These are phyloP conservation scores for Diceros bicornis DNA, from an alignment of 2,797 vertebrate genomes.

Conservation along the genomic window DNA sequence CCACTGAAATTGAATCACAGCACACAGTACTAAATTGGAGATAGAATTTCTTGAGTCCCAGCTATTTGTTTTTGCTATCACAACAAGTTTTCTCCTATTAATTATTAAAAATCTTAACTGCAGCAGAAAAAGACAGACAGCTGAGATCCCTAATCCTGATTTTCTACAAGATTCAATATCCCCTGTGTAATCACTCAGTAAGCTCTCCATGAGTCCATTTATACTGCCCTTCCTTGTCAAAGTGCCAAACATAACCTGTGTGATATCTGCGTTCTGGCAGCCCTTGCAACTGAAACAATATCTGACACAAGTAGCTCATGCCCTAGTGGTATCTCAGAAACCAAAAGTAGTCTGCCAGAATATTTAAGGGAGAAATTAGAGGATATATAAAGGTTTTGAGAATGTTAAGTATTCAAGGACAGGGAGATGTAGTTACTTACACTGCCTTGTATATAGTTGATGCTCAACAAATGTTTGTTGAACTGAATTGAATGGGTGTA, in stretches of 20 bases:
- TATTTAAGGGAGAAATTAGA: constrained; percentile 7
- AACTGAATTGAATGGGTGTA: neutral
- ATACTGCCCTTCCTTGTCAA: neutral
- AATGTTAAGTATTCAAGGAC: neutral
- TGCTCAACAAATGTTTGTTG: constrained; percentile 11
- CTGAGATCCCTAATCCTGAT: neutral
- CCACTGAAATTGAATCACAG: neutral
- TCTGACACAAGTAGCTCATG: neutral
- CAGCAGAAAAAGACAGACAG: constrained; percentile 32
- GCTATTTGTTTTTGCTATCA: constrained; percentile 34
- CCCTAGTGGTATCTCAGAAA: neutral
- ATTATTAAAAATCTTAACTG: constrained; percentile 58
- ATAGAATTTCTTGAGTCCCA: neutral
- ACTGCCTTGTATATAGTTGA: neutral
- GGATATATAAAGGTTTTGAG: neutral
- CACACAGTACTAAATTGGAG: neutral
- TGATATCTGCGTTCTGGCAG: neutral
- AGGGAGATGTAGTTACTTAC: neutral
- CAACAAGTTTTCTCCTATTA: neutral
- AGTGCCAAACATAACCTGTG: neutral
- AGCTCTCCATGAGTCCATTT: constrained; percentile 11
- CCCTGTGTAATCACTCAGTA: neutral
- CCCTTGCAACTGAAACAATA: neutral
- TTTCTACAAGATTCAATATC: constrained; percentile 31
- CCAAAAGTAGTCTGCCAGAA: neutral